Conservation (phyloP, 2,888 invertebrate genomes). For the Amphimallon solstitiale region DNA sequence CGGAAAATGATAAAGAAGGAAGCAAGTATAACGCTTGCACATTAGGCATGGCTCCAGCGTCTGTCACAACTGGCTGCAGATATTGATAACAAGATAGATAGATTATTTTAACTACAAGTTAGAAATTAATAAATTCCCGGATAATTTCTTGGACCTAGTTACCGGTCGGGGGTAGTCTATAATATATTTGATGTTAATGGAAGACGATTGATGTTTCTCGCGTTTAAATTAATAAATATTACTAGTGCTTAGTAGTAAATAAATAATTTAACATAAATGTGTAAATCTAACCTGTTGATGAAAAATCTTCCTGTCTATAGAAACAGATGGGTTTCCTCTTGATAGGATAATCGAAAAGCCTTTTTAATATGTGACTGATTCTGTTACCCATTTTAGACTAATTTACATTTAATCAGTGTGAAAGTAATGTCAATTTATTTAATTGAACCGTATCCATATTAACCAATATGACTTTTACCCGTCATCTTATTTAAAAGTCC, state of each 20-base stretch:
- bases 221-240: background rate
- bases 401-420: background rate
- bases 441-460: background rate
- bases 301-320: slow-evolving; percentile 68
- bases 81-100: too few relatives aligned
- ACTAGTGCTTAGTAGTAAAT: background rate
- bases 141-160: too few relatives aligned
- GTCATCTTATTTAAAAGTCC: slow-evolving; percentile 18
- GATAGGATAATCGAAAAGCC: slow-evolving; percentile 68
- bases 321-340: slow-evolving; percentile 70
- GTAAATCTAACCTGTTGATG: slow-evolving; percentile 64
- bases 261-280: slow-evolving; percentile 2
- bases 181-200: too few relatives aligned
- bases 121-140: too few relatives aligned
- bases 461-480: slow-evolving; percentile 15
- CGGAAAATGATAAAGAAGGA: too few relatives aligned
- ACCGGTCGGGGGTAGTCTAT: too few relatives aligned
- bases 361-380: slow-evolving; percentile 62
- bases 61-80: too few relatives aligned
- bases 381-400: slow-evolving; percentile 64
- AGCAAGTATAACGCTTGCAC: too few relatives aligned
- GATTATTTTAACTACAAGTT: too few relatives aligned
- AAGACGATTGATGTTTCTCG: too few relatives aligned
- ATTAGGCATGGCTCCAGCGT: too few relatives aligned
- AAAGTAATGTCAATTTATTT: slow-evolving; percentile 1